Percentiles rank a stretch among this genome's conserved stretches.
phyloP scores from a whole-genome alignment of 1,140 invertebrate genomes.

The Venturia canescens region DNA sequence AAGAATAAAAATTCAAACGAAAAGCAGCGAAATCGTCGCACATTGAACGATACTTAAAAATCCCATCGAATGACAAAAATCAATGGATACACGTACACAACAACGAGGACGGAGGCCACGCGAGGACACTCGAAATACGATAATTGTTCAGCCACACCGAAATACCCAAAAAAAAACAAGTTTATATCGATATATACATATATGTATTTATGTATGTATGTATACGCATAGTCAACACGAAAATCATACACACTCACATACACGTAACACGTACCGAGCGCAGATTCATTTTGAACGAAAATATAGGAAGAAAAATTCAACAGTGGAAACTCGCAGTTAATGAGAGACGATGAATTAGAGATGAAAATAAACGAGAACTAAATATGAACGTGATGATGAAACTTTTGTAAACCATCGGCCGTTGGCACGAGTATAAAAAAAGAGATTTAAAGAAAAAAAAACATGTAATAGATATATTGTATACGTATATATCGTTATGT shows the following conservation, averaged over 20 bases:
- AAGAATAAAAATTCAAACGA: background rate
- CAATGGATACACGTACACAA: background rate
- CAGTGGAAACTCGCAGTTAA: constrained; percentile 14
- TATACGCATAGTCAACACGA: constrained; percentile 30
- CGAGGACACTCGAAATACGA: background rate
- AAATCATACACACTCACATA: constrained; percentile 24
- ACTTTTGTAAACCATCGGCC: constrained; percentile 43
- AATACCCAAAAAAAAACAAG: background rate
- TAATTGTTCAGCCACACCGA: background rate
- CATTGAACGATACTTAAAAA: background rate
- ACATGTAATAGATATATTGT: constrained; percentile 55
- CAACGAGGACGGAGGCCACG: background rate
- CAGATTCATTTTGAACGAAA: constrained; percentile 24
- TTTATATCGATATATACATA: constrained; percentile 26
- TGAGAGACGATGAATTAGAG: constrained; percentile 22
- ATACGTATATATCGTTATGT: constrained; percentile 58
- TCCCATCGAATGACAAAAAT: background rate
- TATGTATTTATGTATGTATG: constrained; percentile 29
- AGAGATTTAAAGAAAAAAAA: constrained; percentile 1
- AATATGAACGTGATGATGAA: constrained; percentile 49
- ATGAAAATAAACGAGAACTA: constrained; percentile 40
- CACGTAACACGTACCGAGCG: background rate
- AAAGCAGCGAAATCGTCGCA: too few species aligned
- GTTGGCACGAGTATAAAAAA: constrained; percentile 47
- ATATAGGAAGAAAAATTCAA: constrained; percentile 1